phyloP scores from a whole-genome alignment of 2,797 vertebrate genomes.

The Heteromormyrus szaboi region DNA sequence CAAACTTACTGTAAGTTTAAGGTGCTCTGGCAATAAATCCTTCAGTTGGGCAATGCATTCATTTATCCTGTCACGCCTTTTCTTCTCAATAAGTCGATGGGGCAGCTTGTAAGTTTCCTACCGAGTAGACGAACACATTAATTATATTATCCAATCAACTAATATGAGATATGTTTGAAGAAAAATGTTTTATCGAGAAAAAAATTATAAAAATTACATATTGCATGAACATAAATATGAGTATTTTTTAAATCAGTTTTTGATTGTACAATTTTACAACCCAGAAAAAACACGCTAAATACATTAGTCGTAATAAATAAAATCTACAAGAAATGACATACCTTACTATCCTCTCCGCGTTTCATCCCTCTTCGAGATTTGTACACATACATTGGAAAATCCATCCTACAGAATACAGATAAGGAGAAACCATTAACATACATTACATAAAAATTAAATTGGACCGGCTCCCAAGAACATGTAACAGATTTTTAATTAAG shows the following conservation, averaged over 20 bases:
- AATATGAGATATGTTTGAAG: neutral
- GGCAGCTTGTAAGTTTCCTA: conserved; percentile 97
- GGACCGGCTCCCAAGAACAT: neutral
- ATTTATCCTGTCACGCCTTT: conserved; percentile 92
- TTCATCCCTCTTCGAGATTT: conserved; percentile 82
- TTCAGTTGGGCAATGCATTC: conserved; percentile 96
- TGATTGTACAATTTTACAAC: neutral
- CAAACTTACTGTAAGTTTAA: conserved; percentile 88
- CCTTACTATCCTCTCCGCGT: conserved; percentile 84
- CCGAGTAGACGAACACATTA: conserved; percentile 14
- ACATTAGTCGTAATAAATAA: neutral
- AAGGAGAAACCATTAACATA: conserved; percentile 12
- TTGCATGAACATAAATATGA: neutral
- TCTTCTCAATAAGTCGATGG: conserved; percentile 93
- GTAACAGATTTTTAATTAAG: neutral
- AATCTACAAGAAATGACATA: conserved; percentile 40
- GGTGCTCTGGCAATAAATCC: conserved; percentile 91
- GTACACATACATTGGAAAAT: conserved; percentile 84
- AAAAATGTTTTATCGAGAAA: neutral
- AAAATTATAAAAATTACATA: neutral
- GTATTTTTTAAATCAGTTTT: neutral
- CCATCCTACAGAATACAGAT: conserved; percentile 64
- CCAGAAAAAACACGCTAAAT: neutral
- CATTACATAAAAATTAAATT: neutral
- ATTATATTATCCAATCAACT: neutral